phyloP scores from a whole-genome alignment of 1,140 invertebrate genomes.

The Trichoplusia ni region DNA sequence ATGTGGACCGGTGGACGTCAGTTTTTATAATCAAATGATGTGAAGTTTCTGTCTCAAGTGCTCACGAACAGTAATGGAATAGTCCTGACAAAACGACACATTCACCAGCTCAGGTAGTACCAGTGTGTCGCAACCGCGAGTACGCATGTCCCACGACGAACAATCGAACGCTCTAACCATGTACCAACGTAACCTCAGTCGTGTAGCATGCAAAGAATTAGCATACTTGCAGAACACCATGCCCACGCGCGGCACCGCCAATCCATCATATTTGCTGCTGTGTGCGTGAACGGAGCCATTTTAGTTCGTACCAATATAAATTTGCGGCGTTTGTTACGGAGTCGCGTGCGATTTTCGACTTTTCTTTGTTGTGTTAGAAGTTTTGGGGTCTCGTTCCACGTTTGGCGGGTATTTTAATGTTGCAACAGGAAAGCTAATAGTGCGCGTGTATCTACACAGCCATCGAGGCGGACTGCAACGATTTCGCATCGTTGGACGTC shows the following conservation, averaged over 20 bases:
- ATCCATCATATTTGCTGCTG: slow-evolving; percentile 72
- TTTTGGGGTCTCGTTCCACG: not conserved
- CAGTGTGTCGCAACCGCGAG: slow-evolving; percentile 28
- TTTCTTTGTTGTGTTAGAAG: slow-evolving; percentile 32
- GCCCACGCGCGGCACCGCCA: slow-evolving; percentile 62
- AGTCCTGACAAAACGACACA: not conserved
- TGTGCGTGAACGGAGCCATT: slow-evolving; percentile 61
- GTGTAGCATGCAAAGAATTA: slow-evolving; percentile 56
- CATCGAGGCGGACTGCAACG: slow-evolving; percentile 18
- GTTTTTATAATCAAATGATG: too few species aligned
- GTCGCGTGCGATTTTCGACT: slow-evolving; percentile 27
- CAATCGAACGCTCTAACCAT: slow-evolving; percentile 58
- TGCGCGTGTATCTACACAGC: slow-evolving; percentile 31
- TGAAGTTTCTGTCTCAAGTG: too few species aligned
- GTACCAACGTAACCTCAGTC: slow-evolving; percentile 54
- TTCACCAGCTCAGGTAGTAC: not conserved
- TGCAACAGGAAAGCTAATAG: slow-evolving; percentile 46
- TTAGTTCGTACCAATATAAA: slow-evolving; percentile 47
- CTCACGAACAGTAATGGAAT: too few species aligned
- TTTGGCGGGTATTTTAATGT: not conserved
- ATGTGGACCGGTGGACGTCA: too few species aligned
- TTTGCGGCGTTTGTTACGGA: slow-evolving; percentile 36
- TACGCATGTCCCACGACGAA: slow-evolving; percentile 54
- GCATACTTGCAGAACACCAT: slow-evolving; percentile 67
- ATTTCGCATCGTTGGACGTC: slow-evolving; percentile 11